Evolutionary conservation across 2,113 vertebrate species (phyloP).

Genomic region (Tetrao urogallus): DNA sequence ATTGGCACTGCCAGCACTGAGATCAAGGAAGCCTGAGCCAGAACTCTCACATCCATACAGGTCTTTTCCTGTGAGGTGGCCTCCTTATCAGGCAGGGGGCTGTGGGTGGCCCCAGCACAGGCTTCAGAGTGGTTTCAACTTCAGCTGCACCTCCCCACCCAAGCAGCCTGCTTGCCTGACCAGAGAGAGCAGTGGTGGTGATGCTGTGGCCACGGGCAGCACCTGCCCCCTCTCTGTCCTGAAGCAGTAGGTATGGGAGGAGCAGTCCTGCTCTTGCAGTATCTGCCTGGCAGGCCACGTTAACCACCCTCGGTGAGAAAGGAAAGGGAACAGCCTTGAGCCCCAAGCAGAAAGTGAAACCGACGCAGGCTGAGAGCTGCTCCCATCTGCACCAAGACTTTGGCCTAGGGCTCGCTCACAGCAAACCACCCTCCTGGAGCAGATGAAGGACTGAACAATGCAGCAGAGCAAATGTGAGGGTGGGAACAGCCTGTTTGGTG

Average conservation of each 20-base stretch:
- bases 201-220: not conserved
- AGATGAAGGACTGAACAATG: fast-evolving
- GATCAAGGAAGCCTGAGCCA: not conserved
- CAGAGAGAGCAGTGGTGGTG: not conserved
- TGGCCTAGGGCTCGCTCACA: fast-evolving
- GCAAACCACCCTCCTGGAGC: fast-evolving
- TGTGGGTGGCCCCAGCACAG: not conserved
- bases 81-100: not conserved
- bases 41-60: not conserved
- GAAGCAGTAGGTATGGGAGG: not conserved
- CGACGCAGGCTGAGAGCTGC: not conserved
- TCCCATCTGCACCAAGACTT: not conserved
- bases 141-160: not conserved
- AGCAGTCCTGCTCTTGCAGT: not conserved
- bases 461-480: fast-evolving
- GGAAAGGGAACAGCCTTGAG: not conserved
- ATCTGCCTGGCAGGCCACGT: not conserved
- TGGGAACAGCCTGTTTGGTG: not conserved
- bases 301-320: not conserved
- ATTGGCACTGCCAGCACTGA: not conserved
- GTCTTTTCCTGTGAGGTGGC: not conserved
- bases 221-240: not conserved
- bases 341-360: not conserved
- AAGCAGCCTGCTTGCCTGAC: not conserved
- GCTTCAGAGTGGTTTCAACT: not conserved